Conservation (phyloP, 2,888 invertebrate species). For the Drosophila aldrichi region DNA sequence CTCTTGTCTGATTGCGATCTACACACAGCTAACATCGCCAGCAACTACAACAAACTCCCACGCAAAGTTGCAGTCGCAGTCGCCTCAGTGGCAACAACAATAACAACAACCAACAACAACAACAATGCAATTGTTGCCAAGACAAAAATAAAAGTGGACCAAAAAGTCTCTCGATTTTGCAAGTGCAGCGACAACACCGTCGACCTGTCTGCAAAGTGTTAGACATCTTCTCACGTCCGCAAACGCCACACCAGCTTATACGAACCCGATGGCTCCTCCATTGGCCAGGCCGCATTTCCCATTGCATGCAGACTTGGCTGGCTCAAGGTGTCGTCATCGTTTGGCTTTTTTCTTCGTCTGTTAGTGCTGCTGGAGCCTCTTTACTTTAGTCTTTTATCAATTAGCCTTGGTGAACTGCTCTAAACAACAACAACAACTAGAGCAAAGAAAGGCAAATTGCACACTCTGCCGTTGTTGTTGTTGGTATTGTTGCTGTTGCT, state of each 20-base stretch:
- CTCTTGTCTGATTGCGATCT: slow-evolving; percentile 81
- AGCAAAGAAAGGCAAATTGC: slow-evolving; percentile 64
- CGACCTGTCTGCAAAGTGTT: slow-evolving; percentile 78
- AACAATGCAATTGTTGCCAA: slow-evolving; percentile 69
- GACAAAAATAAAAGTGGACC: slow-evolving; percentile 53
- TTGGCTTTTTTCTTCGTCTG: slow-evolving; percentile 33
- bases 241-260: slow-evolving; percentile 49
- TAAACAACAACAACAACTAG: slow-evolving; percentile 38
- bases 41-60: slow-evolving; percentile 73
- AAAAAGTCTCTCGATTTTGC: slow-evolving; percentile 64
- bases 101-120: slow-evolving; percentile 45
- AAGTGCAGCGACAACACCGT: slow-evolving; percentile 69
- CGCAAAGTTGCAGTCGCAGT: slow-evolving; percentile 74
- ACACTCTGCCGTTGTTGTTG: slow-evolving; percentile 27
- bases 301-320: slow-evolving; percentile 18
- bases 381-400: slow-evolving; percentile 68
- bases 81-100: slow-evolving; percentile 46
- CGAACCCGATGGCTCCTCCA: slow-evolving; percentile 26
- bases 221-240: slow-evolving; percentile 80
- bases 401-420: slow-evolving; percentile 76
- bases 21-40: slow-evolving; percentile 39
- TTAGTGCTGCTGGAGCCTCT: slow-evolving; percentile 9
- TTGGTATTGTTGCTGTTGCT: background rate
- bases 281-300: slow-evolving; percentile 21
- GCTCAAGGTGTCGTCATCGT: slow-evolving; percentile 70